A percentile compares a stretch with the other conserved stretches of the same genome.
phyloP scores from a whole-genome alignment of 2,113 vertebrate species.

The Addax nasomaculatus region DNA sequence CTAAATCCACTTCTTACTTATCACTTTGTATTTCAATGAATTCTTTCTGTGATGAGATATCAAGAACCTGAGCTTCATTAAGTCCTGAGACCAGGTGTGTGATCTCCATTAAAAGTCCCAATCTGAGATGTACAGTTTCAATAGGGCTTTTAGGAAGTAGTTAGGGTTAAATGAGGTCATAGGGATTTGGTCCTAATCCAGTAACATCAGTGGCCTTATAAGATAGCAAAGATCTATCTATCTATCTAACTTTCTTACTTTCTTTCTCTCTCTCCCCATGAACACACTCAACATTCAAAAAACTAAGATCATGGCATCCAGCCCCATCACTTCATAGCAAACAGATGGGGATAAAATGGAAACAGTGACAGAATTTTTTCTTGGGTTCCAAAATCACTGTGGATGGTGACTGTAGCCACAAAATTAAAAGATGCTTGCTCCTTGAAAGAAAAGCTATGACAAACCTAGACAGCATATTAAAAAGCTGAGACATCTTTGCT shows the following conservation, averaged over 20 bases:
- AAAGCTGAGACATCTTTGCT: not conserved
- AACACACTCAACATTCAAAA: not conserved
- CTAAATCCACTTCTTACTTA: not conserved
- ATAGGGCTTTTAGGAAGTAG: not conserved
- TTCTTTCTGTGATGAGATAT: not conserved
- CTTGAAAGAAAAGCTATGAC: not conserved
- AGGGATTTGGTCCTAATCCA: not conserved
- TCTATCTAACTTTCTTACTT: not conserved
- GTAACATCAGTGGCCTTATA: not conserved
- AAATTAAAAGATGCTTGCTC: not conserved
- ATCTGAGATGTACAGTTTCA: not conserved
- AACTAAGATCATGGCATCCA: not conserved
- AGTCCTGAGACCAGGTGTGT: not conserved
- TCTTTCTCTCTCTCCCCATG: not conserved
- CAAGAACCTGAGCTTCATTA: not conserved
- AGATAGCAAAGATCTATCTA: not conserved
- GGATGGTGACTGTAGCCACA: not conserved
- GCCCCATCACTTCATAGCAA: not conserved
- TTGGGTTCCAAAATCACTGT: not conserved
- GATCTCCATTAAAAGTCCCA: not conserved
- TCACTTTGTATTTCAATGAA: not conserved
- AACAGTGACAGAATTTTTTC: not conserved
- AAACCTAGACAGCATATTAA: not conserved
- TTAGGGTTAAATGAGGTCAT: not conserved
- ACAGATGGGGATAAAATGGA: not conserved